These are phyloP conservation scores for Coluber constrictor DNA, from an alignment of 2,797 vertebrate genomes.

Conservation along the genomic window DNA sequence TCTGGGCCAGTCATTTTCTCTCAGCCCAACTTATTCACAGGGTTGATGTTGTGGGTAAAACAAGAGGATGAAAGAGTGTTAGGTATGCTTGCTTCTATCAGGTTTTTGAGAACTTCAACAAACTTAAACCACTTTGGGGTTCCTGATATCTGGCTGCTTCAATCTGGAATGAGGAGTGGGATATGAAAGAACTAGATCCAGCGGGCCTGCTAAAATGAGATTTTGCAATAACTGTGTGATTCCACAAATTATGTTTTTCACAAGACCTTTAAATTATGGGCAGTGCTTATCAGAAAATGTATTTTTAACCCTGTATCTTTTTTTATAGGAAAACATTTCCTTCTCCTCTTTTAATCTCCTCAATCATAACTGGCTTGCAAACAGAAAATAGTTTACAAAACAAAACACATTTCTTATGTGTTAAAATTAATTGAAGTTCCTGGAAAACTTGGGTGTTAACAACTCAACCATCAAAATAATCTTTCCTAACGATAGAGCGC, in stretches of 20 bases:
- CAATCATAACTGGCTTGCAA: background rate
- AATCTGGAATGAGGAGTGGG: background rate
- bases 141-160: background rate
- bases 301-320: background rate
- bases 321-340: background rate
- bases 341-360: background rate
- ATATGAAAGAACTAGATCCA: background rate
- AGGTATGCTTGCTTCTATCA: background rate
- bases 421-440: background rate
- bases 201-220: background rate
- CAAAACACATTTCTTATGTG: background rate
- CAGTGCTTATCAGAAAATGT: background rate
- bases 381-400: background rate
- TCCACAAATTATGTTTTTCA: background rate
- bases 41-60: background rate
- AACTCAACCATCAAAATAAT: background rate
- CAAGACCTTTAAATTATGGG: background rate
- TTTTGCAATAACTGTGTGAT: background rate
- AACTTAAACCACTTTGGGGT: background rate
- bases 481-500: background rate
- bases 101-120: background rate
- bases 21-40: background rate
- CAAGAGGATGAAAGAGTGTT: background rate
- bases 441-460: background rate
- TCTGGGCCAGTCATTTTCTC: background rate